Base-by-base conservation (phyloP, 2,113 vertebrate species). In the Hippopotamus amphibius region DNA sequence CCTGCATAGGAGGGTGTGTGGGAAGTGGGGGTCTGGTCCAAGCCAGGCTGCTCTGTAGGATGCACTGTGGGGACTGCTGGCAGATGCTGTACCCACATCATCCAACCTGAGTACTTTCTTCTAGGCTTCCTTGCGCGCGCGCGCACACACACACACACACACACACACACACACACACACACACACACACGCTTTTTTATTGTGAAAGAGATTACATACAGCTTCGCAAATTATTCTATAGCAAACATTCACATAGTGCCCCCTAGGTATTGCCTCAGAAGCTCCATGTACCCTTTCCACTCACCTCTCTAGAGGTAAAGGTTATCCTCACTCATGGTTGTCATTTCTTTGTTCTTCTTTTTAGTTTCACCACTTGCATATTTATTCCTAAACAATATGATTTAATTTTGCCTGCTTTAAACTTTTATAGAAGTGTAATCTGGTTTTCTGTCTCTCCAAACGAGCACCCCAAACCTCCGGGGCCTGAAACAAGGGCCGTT, bases 171-270 rank as follows among this genome's bases (percentile, higher is more conserved):
- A 37, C 37, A 37, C 37, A 37, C 37, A 37, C 37, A 37, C 6
- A 61, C 19, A 72, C 59, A 92, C 24, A 37, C 2, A 21, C 21
- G 10, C 26, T 53, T 66, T 74, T 66, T 84, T 63, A 76, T 53
- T 76, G 81, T 74, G 55, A 63, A 63, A 72, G 66, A 92, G 41
- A 90, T 69, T 81, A 84, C 33, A 84, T 43, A 71, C 26, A 93
- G 41, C 43, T 82, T 83, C 55, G 61, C 30, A 33, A 37, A 50
- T 61, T 71, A n/a, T 82, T 71, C 46, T 59, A 50, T 72, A 85
- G 69, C 33, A 30, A 53, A 33, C 19, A 65, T 63, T 63, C 68
- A 74, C 11, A 43, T 22, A 65, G 68, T 74, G 33, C n/a, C 50
- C 61, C 48, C 19, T 6, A 71, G 50, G 19, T 48, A 10, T 48